Base-by-base conservation (phyloP, 2,113 vertebrate species). In the Cyprinodon brontotheroides region DNA sequence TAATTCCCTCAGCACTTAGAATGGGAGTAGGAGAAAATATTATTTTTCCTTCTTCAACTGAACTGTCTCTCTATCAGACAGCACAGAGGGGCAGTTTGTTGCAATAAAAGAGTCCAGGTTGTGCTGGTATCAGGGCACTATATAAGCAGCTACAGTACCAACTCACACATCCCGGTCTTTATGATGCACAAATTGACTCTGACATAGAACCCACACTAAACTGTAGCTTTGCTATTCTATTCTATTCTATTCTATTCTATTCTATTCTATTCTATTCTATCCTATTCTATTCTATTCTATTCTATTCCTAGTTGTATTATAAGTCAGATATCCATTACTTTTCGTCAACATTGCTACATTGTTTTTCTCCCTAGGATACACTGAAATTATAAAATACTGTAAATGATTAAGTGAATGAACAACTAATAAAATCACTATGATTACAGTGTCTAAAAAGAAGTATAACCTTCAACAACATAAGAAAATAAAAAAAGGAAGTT, bases 51-150 rank as follows among this genome's bases (percentile, higher is more conserved):
- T 13, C 57, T 36, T 48, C 10, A 17, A 61, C 59, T 53, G 9
- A 17, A 11, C 41, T 29, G 20, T 45, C 43, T 63, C 68, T 40
- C 59, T 69, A 41, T 83, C 78, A 11, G 80, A n/a, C 65, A 50
- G 71, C 74, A 82, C 40, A 84, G 71, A 48, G 72, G 73, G 73
- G 77, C 84, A 83, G 81, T 79, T 87, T 88, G 87, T 85, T 82
- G 76, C 82, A 84, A 78, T 65, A 81, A 57, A 74, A 65, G 70
- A 76, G 82, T 75, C 75, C 65, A 61, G 53, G 61, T 75, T 74
- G 68, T 68, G 72, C 57, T 40, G 36, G 77, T 79, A 86, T 86
- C 61, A 79, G 36, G 65, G 80, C 78, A 82, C 81, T 82, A 81
- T 81, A 87, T 76, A 80, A 85, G 65, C 65, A 59, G 29, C 71